Evolutionary conservation across 2,797 vertebrate genomes (phyloP), one percentile per base, ranked within the genome.

Genomic region (Xerus rutilus): DNA sequence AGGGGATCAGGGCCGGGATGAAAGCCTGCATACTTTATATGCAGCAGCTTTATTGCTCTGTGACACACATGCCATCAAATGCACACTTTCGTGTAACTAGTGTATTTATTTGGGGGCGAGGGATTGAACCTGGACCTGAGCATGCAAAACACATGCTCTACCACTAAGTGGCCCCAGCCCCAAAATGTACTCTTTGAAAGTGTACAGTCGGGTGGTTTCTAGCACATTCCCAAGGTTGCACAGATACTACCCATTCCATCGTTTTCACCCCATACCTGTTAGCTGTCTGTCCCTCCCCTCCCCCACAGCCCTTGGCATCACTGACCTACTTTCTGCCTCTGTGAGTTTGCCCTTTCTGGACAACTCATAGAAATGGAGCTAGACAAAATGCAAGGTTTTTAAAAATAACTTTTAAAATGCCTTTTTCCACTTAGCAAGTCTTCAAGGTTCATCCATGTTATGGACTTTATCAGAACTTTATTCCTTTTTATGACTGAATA

Each of bases 1-100:
- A 6, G 13, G 1, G 21, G 2, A 39, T 69, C 1, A 67, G 35
- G 54, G 64, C 21, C 67, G 1, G 14, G 6, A 0, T 18, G 32
- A 45, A 62, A 21, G 45, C 12, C 3, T 13, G 2, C 23, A 20
- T 1, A 0, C 7, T 35, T 59, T 18, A 6, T 20, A 39, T 15
- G n/a, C 1, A 18, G 25, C 9, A 81, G 35, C 7, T 73, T 18
- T 39, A 57, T 57, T 57, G 54, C 54, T 57, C 20, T 57, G 7
- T 7, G 7, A 21, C 1, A 43, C 47, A 59, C 4, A 12, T 9
- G 2, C 47, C 39, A 3, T 81, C 7, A 39, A 20, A 25, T 3
- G 3, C 2, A 0, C 21, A 13, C 12, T 35, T 25, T 59, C 23
- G 11, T 23, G 9, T 59, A 25, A 25, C 25, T 59, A 7, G 10